Evolutionary conservation across 1,140 invertebrate species (phyloP).

Genomic region (Potamilus streckersoni): DNA sequence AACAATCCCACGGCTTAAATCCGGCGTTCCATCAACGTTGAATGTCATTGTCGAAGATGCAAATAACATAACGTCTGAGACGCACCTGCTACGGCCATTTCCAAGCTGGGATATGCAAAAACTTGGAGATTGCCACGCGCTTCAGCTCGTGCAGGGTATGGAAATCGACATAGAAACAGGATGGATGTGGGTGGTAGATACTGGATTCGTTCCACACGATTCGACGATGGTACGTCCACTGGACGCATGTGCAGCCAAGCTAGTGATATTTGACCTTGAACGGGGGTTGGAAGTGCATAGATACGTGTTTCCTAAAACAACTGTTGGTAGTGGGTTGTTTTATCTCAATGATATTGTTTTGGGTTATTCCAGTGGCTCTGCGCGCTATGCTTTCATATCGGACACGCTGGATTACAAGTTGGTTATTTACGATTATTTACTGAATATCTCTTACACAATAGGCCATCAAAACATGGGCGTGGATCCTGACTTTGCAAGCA

Average conservation of each 20-base stretch:
- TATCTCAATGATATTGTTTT: constrained; percentile 54
- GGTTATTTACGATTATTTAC: constrained; percentile 40
- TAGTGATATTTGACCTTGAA: constrained; percentile 47
- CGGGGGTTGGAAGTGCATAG: constrained; percentile 25
- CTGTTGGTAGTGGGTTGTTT: constrained; percentile 26
- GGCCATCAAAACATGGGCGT: constrained; percentile 38
- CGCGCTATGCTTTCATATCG: constrained; percentile 47
- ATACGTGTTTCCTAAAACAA: constrained; percentile 35
- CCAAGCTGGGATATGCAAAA: constrained; percentile 47
- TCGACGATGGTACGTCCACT: constrained; percentile 12
- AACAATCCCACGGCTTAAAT: constrained; percentile 43
- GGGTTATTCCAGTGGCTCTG: constrained; percentile 31
- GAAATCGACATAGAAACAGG: constrained; percentile 51
- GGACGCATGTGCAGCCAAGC: constrained; percentile 44
- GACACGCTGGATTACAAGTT: constrained; percentile 39
- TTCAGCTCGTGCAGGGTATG: constrained; percentile 52
- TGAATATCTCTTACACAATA: constrained; percentile 28
- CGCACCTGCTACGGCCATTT: constrained; percentile 39
- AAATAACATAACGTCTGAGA: background rate
- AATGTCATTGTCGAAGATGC: constrained; percentile 17
- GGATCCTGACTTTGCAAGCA: constrained; percentile 23
- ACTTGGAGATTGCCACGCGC: constrained; percentile 39
- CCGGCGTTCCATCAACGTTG: constrained; percentile 39
- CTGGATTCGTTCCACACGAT: constrained; percentile 7
- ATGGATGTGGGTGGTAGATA: constrained; percentile 55